Evolutionary conservation across 2,113 vertebrate genomes (phyloP).

Genomic region (Tragelaphus buxtoni): DNA sequence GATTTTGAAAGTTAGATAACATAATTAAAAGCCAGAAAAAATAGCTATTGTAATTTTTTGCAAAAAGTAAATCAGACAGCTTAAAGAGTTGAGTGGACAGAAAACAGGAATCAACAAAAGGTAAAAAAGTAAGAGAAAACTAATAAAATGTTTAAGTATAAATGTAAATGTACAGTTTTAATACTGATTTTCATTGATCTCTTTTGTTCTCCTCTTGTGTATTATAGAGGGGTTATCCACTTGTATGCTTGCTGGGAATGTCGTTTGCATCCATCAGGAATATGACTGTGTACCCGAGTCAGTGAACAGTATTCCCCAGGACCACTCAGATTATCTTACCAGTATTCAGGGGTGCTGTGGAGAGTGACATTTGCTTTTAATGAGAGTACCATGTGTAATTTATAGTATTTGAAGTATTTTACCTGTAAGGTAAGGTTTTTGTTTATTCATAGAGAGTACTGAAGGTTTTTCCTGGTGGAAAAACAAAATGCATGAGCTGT

Average conservation of each 20-base stretch:
- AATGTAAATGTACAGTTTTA: neutral
- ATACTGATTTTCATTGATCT: neutral
- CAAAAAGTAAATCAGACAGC: neutral
- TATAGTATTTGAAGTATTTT: neutral
- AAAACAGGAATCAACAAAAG: neutral
- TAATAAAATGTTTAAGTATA: neutral
- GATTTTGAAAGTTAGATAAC: neutral
- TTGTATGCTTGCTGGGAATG: neutral
- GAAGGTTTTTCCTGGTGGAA: neutral
- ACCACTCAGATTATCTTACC: neutral
- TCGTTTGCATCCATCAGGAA: neutral
- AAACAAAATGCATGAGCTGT: neutral
- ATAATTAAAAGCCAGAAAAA: neutral
- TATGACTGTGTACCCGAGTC: neutral
- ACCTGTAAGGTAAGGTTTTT: neutral
- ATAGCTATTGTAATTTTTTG: neutral
- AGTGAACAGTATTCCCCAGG: neutral
- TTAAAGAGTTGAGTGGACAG: neutral
- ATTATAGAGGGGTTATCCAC: neutral
- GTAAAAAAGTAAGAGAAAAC: neutral
- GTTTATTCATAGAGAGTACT: neutral
- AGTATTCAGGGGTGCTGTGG: neutral
- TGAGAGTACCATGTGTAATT: neutral
- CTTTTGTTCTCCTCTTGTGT: neutral
- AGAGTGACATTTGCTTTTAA: neutral